A percentile compares a stretch with the other conserved stretches of the same genome.
Evolutionary conservation across 2,888 invertebrate genomes (phyloP).

Genomic region (Eupithecia insigniata): DNA sequence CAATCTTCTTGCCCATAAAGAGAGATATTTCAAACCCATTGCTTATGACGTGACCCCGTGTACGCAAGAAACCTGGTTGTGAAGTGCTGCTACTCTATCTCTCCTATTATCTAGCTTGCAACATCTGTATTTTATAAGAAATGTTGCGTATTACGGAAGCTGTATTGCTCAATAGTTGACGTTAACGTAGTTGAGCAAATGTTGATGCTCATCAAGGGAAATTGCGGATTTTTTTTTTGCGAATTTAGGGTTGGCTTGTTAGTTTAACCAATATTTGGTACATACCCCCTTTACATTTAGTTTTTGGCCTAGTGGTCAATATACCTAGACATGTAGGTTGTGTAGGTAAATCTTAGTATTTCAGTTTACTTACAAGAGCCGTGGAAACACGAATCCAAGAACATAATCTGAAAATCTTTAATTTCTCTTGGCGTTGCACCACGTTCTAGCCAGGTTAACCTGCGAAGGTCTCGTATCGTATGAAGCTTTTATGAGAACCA

Average conservation of each 20-base stretch:
- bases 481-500: constrained; percentile 15
- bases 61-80: background rate
- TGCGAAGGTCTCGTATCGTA: background rate
- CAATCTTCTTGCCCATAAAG: constrained; percentile 28
- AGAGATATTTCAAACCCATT: constrained; percentile 37
- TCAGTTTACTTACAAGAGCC: background rate
- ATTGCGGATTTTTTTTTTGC: background rate
- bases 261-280: background rate
- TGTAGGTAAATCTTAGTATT: background rate
- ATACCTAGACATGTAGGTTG: background rate
- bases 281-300: background rate
- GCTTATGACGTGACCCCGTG: constrained; percentile 33
- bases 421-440: background rate
- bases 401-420: background rate
- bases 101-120: background rate
- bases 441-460: background rate
- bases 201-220: background rate
- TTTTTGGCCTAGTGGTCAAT: background rate
- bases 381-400: background rate
- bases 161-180: background rate
- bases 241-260: too few species aligned
- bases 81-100: background rate
- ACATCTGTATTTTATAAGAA: background rate
- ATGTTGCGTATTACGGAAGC: background rate
- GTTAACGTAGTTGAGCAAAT: background rate